Evolutionary conservation across 2,888 invertebrate species (phyloP), one percentile per base, ranked within the genome.

Genomic region (Nomada flava): DNA sequence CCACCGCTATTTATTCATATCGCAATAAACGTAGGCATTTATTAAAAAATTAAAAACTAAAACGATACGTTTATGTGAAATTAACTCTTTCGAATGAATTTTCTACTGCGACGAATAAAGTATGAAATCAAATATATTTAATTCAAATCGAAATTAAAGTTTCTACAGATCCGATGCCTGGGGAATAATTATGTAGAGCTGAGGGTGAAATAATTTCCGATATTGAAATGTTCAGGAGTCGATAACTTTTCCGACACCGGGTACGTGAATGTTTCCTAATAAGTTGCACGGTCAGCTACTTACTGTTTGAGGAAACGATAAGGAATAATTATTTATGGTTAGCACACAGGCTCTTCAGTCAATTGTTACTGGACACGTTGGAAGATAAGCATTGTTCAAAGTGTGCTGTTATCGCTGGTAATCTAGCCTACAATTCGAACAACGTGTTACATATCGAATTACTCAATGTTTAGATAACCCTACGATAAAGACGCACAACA

Each of bases 341-440:
- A 20, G 11, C 47, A 36, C 23, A 23, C 18, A 11, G n/a, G 23
- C 7, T 50, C 10, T 36, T 23, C n/a, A 44, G 36, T 10, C 23
- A 62, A 44, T 36, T 62, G n/a, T 20, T 36, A 23, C 55, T 55
- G 26, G 13, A 75, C 50, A 62, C n/a, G 9, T 10, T 42, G 18
- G 42, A 0, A 42, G 78, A 78, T 74, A 75, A 57, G n/a, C 20
- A 55, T 13, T 59, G 26, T 69, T 79, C 29, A 42, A 59, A 50
- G 63, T 44, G 20, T 5, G 42, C 42, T 55, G 26, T 64, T 69
- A 79, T 67, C 47, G 20, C 23, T 10, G 68, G 75, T 75, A 79
- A 79, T 55, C 26, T 69, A 68, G 50, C 63, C 63, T 29, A 36
- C 50, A 69, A 57, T 52, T 63, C 52, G 23, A 15, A 68, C 29